These are phyloP conservation scores for Venturia canescens DNA, from an alignment of 1,140 invertebrate genomes.

Conservation along the genomic window DNA sequence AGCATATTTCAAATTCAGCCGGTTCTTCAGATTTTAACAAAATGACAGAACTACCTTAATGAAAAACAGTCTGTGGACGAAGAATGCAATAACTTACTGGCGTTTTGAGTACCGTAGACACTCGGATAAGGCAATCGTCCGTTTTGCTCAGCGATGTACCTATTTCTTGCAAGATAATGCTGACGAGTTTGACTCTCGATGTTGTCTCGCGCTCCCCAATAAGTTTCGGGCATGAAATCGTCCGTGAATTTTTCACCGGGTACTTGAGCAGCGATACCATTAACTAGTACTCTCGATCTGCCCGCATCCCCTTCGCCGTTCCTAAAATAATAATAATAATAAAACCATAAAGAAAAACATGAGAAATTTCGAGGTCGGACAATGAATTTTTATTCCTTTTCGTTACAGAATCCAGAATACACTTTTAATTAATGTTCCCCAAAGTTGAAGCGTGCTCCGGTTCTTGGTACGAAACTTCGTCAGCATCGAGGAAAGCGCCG, in stretches of 20 bases:
- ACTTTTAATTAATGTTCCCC: too few relatives aligned
- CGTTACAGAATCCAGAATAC: too few relatives aligned
- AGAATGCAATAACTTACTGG: conserved; percentile 56
- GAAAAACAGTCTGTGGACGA: too few relatives aligned
- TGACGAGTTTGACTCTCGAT: conserved; percentile 78
- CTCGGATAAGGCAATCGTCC: conserved; percentile 72
- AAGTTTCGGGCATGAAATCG: conserved; percentile 61
- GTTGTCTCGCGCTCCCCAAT: conserved; percentile 67
- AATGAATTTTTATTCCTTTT: too few relatives aligned
- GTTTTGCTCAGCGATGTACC: conserved; percentile 79
- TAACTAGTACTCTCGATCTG: conserved; percentile 60
- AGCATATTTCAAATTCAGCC: too few relatives aligned
- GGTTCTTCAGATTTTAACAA: too few relatives aligned
- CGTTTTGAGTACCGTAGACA: conserved; percentile 68
- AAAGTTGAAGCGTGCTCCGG: too few relatives aligned
- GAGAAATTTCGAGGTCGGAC: not conserved
- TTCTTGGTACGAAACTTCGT: too few relatives aligned
- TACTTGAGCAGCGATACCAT: conserved; percentile 57
- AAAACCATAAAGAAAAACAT: not conserved
- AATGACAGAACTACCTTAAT: too few relatives aligned
- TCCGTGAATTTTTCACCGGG: conserved; percentile 61
- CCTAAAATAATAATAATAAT: conserved; percentile 54
- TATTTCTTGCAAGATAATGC: conserved; percentile 79
- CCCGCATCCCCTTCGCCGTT: conserved; percentile 65
- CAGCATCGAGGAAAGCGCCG: too few relatives aligned